These are phyloP conservation scores for Scylla paramamosain DNA, from an alignment of 1,140 invertebrate genomes.

Conservation along the genomic window DNA sequence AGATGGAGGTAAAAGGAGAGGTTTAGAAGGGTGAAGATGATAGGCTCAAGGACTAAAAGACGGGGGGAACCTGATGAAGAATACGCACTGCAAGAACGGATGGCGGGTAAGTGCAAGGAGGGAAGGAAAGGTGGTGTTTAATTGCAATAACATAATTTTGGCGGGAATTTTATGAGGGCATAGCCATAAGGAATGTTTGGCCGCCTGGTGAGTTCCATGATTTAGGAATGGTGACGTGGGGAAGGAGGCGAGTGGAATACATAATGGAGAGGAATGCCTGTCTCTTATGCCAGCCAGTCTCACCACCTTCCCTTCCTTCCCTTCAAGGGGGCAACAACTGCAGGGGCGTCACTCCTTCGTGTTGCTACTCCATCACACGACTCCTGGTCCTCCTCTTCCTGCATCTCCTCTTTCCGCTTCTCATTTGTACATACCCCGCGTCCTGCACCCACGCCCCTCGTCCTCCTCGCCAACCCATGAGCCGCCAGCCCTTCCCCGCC, in stretches of 20 bases:
- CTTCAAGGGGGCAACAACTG: not conserved
- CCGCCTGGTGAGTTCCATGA: not conserved
- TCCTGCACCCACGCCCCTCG: not conserved
- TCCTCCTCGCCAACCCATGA: not conserved
- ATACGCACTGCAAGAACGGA: too few species aligned
- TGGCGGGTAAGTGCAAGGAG: too few species aligned
- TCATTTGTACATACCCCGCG: not conserved
- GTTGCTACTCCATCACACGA: not conserved
- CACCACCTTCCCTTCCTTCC: not conserved
- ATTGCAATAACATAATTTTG: not conserved
- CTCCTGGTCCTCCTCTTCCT: too few species aligned
- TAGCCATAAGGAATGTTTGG: not conserved
- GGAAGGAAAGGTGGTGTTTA: not conserved
- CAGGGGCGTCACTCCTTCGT: not conserved
- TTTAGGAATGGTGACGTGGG: not conserved
- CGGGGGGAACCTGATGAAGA: too few species aligned
- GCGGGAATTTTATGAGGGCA: not conserved
- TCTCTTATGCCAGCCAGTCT: not conserved
- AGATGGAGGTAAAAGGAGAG: not conserved
- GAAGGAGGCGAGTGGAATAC: not conserved
- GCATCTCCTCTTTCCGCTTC: not conserved
- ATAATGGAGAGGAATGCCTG: not conserved
- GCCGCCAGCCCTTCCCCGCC: not conserved
- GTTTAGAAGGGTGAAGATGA: too few species aligned
- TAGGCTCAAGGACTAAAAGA: too few species aligned